Evolutionary conservation across 64 coral and sea anemone species (phyloP).

Genomic region (Acropora tenuis): DNA sequence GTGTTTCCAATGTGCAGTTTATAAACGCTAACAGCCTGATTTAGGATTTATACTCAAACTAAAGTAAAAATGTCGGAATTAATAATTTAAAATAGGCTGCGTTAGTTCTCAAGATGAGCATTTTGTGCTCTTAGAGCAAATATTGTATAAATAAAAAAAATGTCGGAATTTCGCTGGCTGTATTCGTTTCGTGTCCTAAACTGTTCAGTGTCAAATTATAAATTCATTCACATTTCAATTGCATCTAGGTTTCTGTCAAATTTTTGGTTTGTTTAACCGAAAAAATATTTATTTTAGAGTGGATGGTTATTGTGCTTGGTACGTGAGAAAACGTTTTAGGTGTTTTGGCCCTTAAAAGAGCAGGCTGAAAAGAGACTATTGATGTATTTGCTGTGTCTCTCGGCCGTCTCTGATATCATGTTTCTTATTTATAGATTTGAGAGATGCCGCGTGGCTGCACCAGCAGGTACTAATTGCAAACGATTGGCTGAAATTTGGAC

Average conservation of each 20-base stretch:
- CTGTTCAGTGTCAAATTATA: background rate
- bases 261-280: constrained; percentile 8
- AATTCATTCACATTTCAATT: background rate
- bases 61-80: no score
- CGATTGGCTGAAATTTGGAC: constrained; percentile 1
- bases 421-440: background rate
- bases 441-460: background rate
- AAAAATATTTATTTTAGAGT: background rate
- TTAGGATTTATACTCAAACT: no score
- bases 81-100: no score
- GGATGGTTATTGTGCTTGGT: background rate
- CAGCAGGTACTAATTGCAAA: background rate
- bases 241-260: background rate
- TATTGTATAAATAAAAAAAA: no score
- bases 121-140: no score
- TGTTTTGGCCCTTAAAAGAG: background rate
- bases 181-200: no score
- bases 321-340: background rate
- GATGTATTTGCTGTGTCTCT: background rate
- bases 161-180: no score
- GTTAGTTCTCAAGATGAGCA: no score
- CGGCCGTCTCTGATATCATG: background rate
- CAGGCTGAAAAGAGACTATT: background rate
- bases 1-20: no score
- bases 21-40: no score